A percentile compares a stretch with the other conserved stretches of the same genome.
Conservation (phyloP, 2,888 invertebrate genomes). For the Tiliacea citrago region DNA sequence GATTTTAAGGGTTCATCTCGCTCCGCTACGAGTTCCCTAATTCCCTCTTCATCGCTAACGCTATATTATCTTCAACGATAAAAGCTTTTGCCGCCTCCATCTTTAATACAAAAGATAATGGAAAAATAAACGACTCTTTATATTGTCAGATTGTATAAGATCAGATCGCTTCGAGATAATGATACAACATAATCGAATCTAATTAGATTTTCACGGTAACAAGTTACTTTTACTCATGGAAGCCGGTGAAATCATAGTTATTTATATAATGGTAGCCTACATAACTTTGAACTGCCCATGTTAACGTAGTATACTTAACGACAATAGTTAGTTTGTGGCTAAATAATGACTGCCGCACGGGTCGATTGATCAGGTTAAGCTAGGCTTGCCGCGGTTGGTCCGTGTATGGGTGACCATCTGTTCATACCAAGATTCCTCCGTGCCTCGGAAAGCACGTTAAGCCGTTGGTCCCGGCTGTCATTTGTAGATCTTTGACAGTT, state of each 20-base stretch:
- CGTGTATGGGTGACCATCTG: no score
- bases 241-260: conserved; percentile 39
- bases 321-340: no score
- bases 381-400: no score
- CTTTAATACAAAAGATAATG: conserved; percentile 61
- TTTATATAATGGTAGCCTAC: conserved; percentile 45
- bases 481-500: no score
- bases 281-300: not conserved
- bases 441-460: no score
- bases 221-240: conserved; percentile 49
- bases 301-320: no score
- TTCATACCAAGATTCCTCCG: no score
- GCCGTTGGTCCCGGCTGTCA: no score
- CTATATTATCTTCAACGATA: conserved; percentile 53
- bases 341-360: no score
- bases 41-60: conserved; percentile 46
- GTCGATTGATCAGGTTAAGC: no score
- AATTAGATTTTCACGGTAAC: conserved; percentile 54
- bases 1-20: conserved; percentile 32
- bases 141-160: conserved; percentile 46
- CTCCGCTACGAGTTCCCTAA: conserved; percentile 39
- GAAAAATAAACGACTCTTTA: conserved; percentile 58
- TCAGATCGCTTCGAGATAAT: conserved; percentile 35
- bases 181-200: conserved; percentile 52
- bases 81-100: conserved; percentile 50